Evolutionary conservation across 64 coral and sea anemone genomes (phyloP), one percentile per base, ranked within the genome.

Genomic region (Montipora foliosa): DNA sequence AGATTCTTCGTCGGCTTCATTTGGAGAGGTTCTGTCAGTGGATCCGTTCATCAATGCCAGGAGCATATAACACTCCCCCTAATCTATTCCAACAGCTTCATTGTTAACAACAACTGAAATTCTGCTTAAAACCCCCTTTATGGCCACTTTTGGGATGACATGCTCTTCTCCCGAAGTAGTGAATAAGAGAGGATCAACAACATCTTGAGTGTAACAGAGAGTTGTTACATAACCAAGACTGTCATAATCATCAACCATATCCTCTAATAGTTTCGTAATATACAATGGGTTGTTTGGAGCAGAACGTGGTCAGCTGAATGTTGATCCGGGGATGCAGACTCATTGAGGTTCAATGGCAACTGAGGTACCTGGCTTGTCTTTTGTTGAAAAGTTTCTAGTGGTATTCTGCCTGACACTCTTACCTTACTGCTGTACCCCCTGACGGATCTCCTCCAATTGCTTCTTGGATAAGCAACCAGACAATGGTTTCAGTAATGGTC

Each of bases 121-220:
- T 57, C 74, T 88, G 72, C 68, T 93, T 44, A 93, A 74, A 47
- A 79, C 10, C 82, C 91, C 83, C 72, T 48, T 93, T 44, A 88
- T 93, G 10, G 49, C 91, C 74, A 87, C 19, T 45, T 88, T 93
- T 62, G 91, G 37, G 37, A 37, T 37, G 37, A 37, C 37, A 37
- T 37, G 37, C 37, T 37, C 37, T 37, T 37, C 37, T 37, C 37
- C 37, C 37, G 37, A 37, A 37, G 37, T 37, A 37, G 37, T 37
- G 37, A 37, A 37, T 37, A 37, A 37, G 37, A 37, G 37, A 37
- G 37, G 37, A 37, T 93, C 92, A 75, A 88, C 61, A 61, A 93
- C 47, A 74, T 88, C 83, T 76, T 93, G 84, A 76, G 51, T 80
- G 61, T 93, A 49, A 61, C 20, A 87, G 37, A 37, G 37, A 37